A percentile compares a stretch with the other conserved stretches of the same genome.
Evolutionary conservation across 2,888 invertebrate species (phyloP).

Genomic region (Nipponacmea schrenckii): DNA sequence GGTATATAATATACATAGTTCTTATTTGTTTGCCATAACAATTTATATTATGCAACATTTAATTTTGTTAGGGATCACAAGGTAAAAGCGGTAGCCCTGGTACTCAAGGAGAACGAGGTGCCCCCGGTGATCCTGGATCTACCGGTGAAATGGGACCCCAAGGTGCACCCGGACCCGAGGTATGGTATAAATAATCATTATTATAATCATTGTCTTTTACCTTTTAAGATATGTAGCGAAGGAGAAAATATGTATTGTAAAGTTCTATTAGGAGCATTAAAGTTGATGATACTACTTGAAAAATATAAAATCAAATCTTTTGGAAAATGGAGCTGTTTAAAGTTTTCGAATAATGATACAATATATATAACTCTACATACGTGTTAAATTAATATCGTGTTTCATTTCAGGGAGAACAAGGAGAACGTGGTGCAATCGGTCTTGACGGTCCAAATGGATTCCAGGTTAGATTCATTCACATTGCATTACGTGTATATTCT

Average conservation of each 20-base stretch:
- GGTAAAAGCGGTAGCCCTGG: constrained; percentile 52
- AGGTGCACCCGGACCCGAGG: constrained; percentile 54
- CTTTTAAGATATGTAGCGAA: too few relatives aligned
- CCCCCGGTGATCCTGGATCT: constrained; percentile 51
- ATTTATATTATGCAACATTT: too few relatives aligned
- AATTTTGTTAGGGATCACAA: constrained; percentile 43
- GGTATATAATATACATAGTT: too few relatives aligned
- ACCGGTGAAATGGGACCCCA: constrained; percentile 48
- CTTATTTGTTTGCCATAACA: too few relatives aligned
- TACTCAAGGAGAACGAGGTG: constrained; percentile 45
- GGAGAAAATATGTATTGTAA: too few relatives aligned
- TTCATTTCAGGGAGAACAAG: constrained; percentile 45
- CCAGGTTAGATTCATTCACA: constrained; percentile 36
- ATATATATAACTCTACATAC: too few relatives aligned
- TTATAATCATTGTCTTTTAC: background rate
- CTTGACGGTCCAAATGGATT: constrained; percentile 44
- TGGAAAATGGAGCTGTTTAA: too few relatives aligned
- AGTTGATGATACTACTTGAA: too few relatives aligned
- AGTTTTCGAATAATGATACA: too few relatives aligned
- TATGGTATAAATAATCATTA: constrained; percentile 21
- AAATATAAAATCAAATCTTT: too few relatives aligned
- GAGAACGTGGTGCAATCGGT: constrained; percentile 49
- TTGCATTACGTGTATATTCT: constrained; percentile 1
- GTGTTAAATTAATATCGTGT: background rate
- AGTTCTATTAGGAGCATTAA: too few relatives aligned